Percentiles rank a stretch among this genome's conserved stretches.
Evolutionary conservation across 1,140 invertebrate species (phyloP).

Genomic region (Tetramorium simillimum): DNA sequence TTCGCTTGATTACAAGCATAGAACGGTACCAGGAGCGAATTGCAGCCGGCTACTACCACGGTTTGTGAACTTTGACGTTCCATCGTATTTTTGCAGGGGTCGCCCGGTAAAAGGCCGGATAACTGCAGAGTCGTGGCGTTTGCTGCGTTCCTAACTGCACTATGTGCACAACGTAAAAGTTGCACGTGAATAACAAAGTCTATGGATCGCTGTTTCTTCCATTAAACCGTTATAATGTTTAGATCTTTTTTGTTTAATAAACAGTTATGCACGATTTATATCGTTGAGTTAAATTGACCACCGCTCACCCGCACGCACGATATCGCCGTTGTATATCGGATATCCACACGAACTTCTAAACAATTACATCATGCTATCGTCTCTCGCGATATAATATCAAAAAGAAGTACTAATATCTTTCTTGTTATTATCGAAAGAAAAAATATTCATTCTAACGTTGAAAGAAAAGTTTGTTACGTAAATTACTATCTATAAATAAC

Average conservation of each 20-base stretch:
- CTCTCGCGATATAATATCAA: background rate
- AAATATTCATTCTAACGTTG: background rate
- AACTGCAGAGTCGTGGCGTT: background rate
- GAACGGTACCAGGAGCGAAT: background rate
- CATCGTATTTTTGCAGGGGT: background rate
- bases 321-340: background rate
- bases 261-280: slow-evolving; percentile 9
- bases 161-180: background rate
- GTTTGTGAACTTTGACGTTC: slow-evolving; percentile 32
- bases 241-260: background rate
- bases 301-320: background rate
- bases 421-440: background rate
- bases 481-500: too few relatives aligned
- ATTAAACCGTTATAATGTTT: background rate
- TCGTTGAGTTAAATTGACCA: background rate
- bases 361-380: background rate
- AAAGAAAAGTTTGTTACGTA: background rate
- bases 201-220: background rate
- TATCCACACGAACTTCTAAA: background rate
- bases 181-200: slow-evolving; percentile 5
- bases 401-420: background rate
- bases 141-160: background rate
- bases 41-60: background rate
- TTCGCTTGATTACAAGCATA: slow-evolving; percentile 46
- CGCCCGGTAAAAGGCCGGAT: background rate